These are phyloP conservation scores for Petrocephalus sullivani DNA, from an alignment of 2,797 vertebrate genomes.

Conservation along the genomic window DNA sequence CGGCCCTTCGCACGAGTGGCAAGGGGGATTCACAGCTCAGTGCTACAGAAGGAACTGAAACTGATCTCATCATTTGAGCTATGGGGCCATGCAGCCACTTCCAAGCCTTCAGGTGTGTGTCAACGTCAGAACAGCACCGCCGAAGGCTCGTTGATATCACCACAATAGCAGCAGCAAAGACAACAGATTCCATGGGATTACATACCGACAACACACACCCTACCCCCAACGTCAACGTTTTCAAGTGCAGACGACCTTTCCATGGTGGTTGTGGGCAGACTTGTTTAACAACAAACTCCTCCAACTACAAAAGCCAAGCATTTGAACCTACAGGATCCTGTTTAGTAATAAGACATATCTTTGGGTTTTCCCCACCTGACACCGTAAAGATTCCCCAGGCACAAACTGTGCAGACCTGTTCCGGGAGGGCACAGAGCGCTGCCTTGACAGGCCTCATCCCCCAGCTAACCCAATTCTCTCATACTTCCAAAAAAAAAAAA, in stretches of 20 bases:
- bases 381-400: background rate
- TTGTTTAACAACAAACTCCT: conserved; percentile 27
- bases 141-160: background rate
- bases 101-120: background rate
- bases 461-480: conserved; percentile 6
- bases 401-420: conserved; percentile 15
- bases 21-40: too few relatives aligned
- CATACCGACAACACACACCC: background rate
- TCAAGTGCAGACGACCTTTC: conserved; percentile 7
- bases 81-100: background rate
- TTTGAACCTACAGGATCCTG: background rate
- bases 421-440: background rate
- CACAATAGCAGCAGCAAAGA: conserved; percentile 3
- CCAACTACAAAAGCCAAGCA: conserved; percentile 20
- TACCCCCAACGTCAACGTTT: background rate
- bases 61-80: background rate
- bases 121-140: background rate
- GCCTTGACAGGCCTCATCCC: background rate
- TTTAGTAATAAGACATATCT: background rate
- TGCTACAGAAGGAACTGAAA: background rate
- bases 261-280: conserved; percentile 21
- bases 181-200: background rate
- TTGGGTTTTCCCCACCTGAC: background rate
- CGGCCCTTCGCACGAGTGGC: background rate
- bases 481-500: background rate